Base-by-base conservation (phyloP, 2,888 invertebrate genomes). In the Scaptomyza caliginosa region DNA sequence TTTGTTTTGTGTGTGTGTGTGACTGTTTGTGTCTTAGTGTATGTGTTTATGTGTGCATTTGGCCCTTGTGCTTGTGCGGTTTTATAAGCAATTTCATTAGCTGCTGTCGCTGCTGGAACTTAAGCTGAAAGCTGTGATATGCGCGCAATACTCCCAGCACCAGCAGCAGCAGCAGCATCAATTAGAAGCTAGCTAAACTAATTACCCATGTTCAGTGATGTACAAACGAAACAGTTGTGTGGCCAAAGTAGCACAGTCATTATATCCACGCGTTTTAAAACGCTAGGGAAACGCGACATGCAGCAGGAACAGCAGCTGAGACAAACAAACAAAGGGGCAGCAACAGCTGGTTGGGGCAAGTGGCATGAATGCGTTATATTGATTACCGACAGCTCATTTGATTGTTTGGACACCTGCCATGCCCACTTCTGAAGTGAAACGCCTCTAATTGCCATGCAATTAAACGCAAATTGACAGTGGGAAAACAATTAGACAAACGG, bases 71-170 rank as follows among this genome's bases (percentile, higher is more conserved):
- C 66, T 67, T 63, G 57, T 76, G 86, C 46, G 83, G 68, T 82
- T 67, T 65, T 79, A 78, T 76, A 70, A 79, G 69, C 71, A 87
- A 85, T 82, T 82, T 69, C 65, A 87, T 82, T 87, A 84, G 85
- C 67, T 80, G 19, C 17, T 67, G 73, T 52, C 78, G 64, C 68
- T 67, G 50, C 43, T 17, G 26, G 24, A 10, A 17, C 45, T 45
- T 4, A 26, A 24, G 42, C 42, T 23, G 13, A 11, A 32, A 32
- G 30, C 30, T 32, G 30, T 32, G 38, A 34, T 51, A 32, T 40
- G 19, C 23, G 30, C 32, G 28, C 50, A 57, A 64, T 74, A 52
- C 49, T 38, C 50, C 5, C 34, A 46, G 32, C 49, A 5, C 5
- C 34, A 46, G 32, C 49, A 5, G 8, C 40, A 38, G 52, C 32